These are phyloP conservation scores for Acheta domesticus DNA, from an alignment of 2,888 invertebrate species.

Conservation along the genomic window DNA sequence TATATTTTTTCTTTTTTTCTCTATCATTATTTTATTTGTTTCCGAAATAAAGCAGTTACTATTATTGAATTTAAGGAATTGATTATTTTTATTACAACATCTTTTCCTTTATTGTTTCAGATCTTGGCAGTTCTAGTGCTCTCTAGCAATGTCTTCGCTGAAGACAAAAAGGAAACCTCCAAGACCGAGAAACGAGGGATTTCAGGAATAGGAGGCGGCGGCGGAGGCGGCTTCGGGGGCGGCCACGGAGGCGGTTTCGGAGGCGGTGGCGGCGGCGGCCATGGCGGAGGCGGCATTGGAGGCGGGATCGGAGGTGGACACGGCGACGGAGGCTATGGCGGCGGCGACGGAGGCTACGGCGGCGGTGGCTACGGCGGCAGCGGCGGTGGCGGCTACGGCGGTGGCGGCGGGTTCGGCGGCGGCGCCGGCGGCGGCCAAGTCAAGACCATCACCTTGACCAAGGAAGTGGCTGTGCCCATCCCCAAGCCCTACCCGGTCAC, in stretches of 20 bases:
- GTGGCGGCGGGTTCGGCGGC: neutral
- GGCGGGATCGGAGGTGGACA: constrained; percentile 21
- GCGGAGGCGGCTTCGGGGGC: neutral
- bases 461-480: constrained; percentile 30
- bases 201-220: neutral
- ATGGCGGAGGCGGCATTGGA: neutral
- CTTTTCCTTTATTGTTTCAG: neutral
- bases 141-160: neutral
- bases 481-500: constrained; percentile 31
- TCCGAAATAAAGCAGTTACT: too few relatives aligned
- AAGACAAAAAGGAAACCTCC: constrained; percentile 18
- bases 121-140: constrained; percentile 23
- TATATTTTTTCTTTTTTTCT: too few relatives aligned
- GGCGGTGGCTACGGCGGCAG: neutral
- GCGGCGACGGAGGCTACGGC: neutral
- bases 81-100: too few relatives aligned
- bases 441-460: constrained; percentile 28
- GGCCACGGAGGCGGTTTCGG: neutral
- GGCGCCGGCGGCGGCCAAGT: constrained; percentile 20
- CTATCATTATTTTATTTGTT: too few relatives aligned
- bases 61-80: too few relatives aligned
- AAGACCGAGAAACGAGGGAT: constrained; percentile 28
- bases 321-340: neutral
- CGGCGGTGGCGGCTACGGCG: constrained; percentile 18
- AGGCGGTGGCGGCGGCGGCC: neutral